Evolutionary conservation across 2,113 vertebrate genomes (phyloP).

Genomic region (Macrotus californicus): DNA sequence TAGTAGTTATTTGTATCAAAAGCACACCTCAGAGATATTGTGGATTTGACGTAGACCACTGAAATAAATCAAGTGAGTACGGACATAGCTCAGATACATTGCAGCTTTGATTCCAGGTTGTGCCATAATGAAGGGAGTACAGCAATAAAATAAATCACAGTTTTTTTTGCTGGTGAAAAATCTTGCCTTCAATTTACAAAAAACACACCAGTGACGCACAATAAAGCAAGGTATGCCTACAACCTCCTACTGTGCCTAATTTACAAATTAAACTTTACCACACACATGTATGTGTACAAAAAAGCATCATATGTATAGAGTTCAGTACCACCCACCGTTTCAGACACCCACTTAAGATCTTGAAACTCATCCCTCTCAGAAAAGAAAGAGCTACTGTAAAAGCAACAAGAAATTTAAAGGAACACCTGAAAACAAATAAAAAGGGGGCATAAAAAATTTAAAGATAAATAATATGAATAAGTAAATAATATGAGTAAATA

Average conservation of each 20-base stretch:
- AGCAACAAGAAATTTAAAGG: neutral
- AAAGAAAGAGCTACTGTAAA: neutral
- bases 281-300: neutral
- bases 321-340: neutral
- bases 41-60: neutral
- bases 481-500: neutral
- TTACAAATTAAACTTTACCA: neutral
- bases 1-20: neutral
- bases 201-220: neutral
- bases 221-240: neutral
- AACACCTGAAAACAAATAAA: neutral
- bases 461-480: neutral
- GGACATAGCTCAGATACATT: neutral
- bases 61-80: neutral
- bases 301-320: no score
- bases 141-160: neutral
- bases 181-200: neutral
- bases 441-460: neutral
- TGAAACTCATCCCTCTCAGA: neutral
- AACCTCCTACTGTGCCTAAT: neutral
- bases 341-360: neutral
- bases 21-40: neutral
- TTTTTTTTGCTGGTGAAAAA: neutral
- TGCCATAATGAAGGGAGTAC: neutral
- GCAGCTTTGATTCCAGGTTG: neutral